phyloP scores from a whole-genome alignment of 64 coral and sea anemone genomes.

The Dendronephthya gigantea region DNA sequence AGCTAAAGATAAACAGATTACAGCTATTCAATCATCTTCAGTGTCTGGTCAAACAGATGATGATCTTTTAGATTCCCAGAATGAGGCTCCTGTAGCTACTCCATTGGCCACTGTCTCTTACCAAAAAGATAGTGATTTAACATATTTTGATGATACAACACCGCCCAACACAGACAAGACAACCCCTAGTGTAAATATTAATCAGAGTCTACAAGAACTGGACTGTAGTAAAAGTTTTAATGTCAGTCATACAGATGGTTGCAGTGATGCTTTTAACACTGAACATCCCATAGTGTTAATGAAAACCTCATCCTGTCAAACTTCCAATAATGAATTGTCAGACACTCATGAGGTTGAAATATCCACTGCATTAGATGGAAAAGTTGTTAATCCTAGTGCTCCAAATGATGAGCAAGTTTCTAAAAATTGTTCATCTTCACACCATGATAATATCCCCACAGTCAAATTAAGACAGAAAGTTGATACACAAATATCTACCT shows the following conservation, averaged over 20 bases:
- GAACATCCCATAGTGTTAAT: neutral
- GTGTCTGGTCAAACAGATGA: neutral
- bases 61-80: neutral
- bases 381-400: neutral
- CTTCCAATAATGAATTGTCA: neutral
- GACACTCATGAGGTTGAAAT: neutral
- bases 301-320: neutral
- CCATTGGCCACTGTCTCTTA: no score
- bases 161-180: neutral
- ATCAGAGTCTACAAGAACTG: neutral
- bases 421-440: no score
- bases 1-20: neutral
- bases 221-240: neutral
- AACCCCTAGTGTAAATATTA: neutral
- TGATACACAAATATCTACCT: neutral
- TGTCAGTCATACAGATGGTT: neutral
- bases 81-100: no score
- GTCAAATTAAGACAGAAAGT: no score
- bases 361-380: neutral
- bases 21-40: neutral
- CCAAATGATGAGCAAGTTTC: no score
- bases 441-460: no score
- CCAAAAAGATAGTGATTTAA: neutral
- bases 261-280: neutral
- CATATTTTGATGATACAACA: neutral